Percentiles rank a stretch among this genome's conserved stretches.
Evolutionary conservation across 2,797 vertebrate species (phyloP).

Genomic region (Ptychadena robeensis): DNA sequence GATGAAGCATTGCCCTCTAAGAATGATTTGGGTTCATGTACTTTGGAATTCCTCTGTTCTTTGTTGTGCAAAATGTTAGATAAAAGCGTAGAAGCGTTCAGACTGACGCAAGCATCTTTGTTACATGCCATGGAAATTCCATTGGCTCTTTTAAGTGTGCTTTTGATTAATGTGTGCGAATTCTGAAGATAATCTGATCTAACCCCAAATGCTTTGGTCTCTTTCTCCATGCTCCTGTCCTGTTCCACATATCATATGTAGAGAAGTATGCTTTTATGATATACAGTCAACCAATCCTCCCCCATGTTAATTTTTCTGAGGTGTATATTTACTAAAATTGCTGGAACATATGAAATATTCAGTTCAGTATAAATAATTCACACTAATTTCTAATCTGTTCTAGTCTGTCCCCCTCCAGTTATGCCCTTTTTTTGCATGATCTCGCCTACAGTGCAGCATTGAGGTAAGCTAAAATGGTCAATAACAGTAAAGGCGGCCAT

Average conservation of each 20-base stretch:
- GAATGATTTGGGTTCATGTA: background rate
- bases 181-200: constrained; percentile 1
- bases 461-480: no score
- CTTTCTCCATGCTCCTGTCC: background rate
- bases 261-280: background rate
- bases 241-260: no score
- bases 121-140: constrained; percentile 11
- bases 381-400: no score
- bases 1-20: background rate
- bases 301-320: background rate
- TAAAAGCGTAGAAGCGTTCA: background rate
- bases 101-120: constrained; percentile 8
- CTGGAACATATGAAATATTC: no score
- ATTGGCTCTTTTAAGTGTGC: constrained; percentile 22
- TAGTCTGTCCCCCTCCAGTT: no score
- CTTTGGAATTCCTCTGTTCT: constrained; percentile 5
- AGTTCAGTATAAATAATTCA: no score
- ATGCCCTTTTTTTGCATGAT: no score
- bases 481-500: no score
- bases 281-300: background rate
- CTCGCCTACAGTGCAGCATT: no score
- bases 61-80: background rate
- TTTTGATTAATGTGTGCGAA: background rate
- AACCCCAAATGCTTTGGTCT: background rate
- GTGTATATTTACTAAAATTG: background rate